phyloP scores from a whole-genome alignment of 2,797 vertebrate species.

The Vultur gryphus region DNA sequence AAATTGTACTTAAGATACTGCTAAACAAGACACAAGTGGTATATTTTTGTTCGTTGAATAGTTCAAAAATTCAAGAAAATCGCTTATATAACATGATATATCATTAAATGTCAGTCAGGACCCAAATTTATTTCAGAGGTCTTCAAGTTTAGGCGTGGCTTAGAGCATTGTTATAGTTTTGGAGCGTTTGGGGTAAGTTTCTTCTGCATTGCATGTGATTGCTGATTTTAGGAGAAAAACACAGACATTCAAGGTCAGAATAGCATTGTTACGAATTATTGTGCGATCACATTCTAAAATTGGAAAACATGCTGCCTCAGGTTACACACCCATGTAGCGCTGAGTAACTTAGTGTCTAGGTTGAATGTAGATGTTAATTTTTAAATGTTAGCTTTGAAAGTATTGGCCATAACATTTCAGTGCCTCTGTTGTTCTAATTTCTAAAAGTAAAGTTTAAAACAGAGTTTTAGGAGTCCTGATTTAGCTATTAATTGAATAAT shows the following conservation, averaged over 20 bases:
- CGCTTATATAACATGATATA: neutral
- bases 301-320: neutral
- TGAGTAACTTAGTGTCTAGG: neutral
- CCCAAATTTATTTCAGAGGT: conserved; percentile 10
- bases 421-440: neutral
- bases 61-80: neutral
- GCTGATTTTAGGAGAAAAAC: neutral
- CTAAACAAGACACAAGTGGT: neutral
- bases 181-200: neutral
- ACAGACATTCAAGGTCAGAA: neutral
- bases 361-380: neutral
- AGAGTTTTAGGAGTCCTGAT: neutral
- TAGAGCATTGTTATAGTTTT: neutral
- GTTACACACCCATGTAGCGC: accelerated
- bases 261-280: neutral
- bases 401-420: neutral
- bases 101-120: conserved; percentile 32
- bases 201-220: neutral
- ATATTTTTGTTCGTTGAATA: neutral
- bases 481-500: neutral
- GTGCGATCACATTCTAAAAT: neutral
- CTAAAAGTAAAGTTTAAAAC: neutral
- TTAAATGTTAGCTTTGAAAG: neutral
- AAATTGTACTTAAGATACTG: neutral
- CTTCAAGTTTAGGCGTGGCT: neutral